These are phyloP conservation scores for Proteles cristata DNA, from an alignment of 2,113 vertebrate species.

Conservation along the genomic window DNA sequence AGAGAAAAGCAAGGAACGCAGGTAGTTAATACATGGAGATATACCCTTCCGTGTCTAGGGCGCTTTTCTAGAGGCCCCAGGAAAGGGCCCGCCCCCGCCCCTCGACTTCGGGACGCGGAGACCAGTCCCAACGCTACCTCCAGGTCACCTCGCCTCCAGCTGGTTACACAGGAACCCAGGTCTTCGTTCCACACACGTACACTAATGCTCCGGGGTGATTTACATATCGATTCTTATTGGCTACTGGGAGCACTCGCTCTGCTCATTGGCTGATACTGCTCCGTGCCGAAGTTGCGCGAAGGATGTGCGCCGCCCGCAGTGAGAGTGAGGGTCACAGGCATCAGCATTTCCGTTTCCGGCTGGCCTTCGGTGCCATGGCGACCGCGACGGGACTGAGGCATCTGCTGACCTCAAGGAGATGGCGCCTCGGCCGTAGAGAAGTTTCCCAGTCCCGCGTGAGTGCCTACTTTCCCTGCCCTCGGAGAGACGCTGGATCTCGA, in stretches of 20 bases:
- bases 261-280: constrained; percentile 26
- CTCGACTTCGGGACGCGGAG: rapidly evolving
- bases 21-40: neutral
- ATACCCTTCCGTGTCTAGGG: rapidly evolving
- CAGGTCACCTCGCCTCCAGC: rapidly evolving
- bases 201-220: neutral
- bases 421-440: neutral
- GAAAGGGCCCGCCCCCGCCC: rapidly evolving
- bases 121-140: rapidly evolving
- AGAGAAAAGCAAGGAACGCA: neutral
- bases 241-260: neutral
- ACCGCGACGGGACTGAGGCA: rapidly evolving
- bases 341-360: constrained; percentile 67
- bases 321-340: neutral
- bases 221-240: constrained; percentile 45
- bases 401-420: neutral
- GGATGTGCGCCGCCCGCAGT: rapidly evolving
- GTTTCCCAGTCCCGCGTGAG: constrained; percentile 63
- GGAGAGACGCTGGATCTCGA: neutral
- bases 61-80: neutral
- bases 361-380: constrained; percentile 49
- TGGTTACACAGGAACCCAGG: rapidly evolving
- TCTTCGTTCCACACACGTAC: neutral
- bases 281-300: neutral
- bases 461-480: neutral